Conservation (phyloP, 2,888 invertebrate genomes). For the Dusona sp. region DNA sequence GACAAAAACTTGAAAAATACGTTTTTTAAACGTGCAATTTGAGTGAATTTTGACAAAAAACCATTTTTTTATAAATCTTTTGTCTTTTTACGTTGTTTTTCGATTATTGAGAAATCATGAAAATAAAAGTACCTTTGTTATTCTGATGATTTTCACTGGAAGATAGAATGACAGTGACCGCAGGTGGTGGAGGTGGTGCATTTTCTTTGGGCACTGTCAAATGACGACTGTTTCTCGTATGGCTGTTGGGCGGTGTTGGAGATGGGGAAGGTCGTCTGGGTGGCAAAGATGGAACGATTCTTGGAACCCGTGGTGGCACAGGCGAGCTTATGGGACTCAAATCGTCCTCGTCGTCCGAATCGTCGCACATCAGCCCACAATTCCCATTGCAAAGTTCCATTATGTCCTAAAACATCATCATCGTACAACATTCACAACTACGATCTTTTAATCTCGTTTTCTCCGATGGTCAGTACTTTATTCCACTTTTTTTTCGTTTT, state of each 20-base stretch:
- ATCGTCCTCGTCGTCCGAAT: conserved; percentile 82
- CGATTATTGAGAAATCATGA: not conserved
- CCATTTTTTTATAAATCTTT: not conserved
- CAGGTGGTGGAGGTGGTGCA: conserved; percentile 84
- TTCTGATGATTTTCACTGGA: conserved; percentile 79
- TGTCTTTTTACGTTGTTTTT: not conserved
- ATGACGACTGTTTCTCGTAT: conserved; percentile 80
- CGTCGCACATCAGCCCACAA: conserved; percentile 81
- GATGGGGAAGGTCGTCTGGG: conserved; percentile 87
- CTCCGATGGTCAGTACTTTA: conserved; percentile 23
- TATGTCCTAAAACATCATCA: conserved; percentile 81
- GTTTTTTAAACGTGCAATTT: too few species aligned
- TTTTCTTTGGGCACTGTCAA: conserved; percentile 85
- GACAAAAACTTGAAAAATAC: too few species aligned
- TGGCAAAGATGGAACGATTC: conserved; percentile 87
- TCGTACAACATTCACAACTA: conserved; percentile 35
- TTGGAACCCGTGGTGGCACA: conserved; percentile 78
- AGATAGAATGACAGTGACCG: conserved; percentile 80
- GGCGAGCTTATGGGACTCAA: conserved; percentile 83
- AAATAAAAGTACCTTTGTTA: conserved; percentile 78
- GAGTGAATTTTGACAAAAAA: not conserved
- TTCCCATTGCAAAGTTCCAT: conserved; percentile 83
- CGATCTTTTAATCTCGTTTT: not conserved
- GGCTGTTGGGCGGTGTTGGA: conserved; percentile 78
- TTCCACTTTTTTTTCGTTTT: conserved; percentile 9